phyloP scores from a whole-genome alignment of 2,888 invertebrate species.

The Mesoligia furuncula region DNA sequence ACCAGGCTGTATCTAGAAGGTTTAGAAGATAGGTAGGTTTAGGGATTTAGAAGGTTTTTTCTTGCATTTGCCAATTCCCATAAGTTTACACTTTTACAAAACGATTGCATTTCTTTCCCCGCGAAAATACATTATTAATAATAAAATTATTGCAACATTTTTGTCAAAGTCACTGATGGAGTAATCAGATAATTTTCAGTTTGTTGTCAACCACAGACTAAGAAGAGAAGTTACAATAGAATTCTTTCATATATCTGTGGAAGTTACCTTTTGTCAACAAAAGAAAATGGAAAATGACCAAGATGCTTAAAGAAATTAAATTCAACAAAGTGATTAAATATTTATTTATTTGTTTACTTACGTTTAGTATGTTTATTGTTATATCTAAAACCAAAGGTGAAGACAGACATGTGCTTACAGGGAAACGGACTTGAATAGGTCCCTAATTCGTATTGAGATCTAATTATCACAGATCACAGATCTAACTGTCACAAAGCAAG shows the following conservation, averaged over 20 bases:
- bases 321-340: constrained; percentile 29
- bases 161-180: background rate
- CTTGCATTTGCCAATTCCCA: background rate
- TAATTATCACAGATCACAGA: background rate
- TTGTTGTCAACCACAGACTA: background rate
- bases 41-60: background rate
- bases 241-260: no score
- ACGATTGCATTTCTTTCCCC: no score
- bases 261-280: no score
- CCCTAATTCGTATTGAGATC: background rate
- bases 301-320: constrained; percentile 19
- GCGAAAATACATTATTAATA: background rate
- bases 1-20: no score
- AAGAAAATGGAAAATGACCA: constrained; percentile 5
- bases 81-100: background rate
- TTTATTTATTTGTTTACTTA: constrained; percentile 2
- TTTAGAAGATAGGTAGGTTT: no score
- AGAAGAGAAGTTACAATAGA: no score
- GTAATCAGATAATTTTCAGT: background rate
- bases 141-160: constrained; percentile 10
- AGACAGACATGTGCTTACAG: background rate
- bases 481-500: background rate
- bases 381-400: background rate
- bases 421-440: no score
- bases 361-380: background rate